Percentiles rank a stretch among this genome's conserved stretches.
Evolutionary conservation across 2,888 invertebrate genomes (phyloP).

Genomic region (Ennomos erosarius): DNA sequence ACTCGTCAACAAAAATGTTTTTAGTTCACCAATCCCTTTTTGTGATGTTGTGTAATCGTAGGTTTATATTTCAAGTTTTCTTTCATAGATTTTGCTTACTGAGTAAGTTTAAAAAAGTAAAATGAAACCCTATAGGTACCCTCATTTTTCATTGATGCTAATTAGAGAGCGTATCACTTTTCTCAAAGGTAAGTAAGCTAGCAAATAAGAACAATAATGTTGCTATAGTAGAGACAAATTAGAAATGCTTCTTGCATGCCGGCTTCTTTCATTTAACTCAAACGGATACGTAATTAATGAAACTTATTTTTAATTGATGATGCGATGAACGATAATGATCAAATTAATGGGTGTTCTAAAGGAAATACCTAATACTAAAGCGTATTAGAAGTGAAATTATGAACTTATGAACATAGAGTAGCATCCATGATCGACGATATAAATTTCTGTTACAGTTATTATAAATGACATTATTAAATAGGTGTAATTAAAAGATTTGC

Average conservation of each 20-base stretch:
- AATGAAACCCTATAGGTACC: too few relatives aligned
- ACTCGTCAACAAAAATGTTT: too few relatives aligned
- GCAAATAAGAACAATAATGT: slow-evolving; percentile 25
- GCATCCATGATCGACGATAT: slow-evolving; percentile 6
- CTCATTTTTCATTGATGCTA: slow-evolving; percentile 21
- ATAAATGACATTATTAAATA: slow-evolving; percentile 10
- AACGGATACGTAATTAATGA: slow-evolving; percentile 18
- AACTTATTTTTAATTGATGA: slow-evolving; percentile 25
- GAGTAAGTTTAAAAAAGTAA: background rate
- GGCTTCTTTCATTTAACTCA: slow-evolving; percentile 18
- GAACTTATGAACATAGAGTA: slow-evolving; percentile 6
- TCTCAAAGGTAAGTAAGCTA: slow-evolving; percentile 24
- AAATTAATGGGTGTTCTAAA: slow-evolving; percentile 21
- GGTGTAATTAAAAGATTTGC: background rate
- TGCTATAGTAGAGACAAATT: slow-evolving; percentile 23
- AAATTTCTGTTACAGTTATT: slow-evolving; percentile 17
- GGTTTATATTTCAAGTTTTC: background rate
- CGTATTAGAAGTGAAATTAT: slow-evolving; percentile 8
- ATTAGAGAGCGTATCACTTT: slow-evolving; percentile 15
- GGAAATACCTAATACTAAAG: slow-evolving; percentile 12
- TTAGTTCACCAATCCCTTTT: too few relatives aligned
- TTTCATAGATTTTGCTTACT: background rate
- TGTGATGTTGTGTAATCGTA: background rate
- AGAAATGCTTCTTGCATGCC: slow-evolving; percentile 15
- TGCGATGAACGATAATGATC: slow-evolving; percentile 18